A percentile compares a stretch with the other conserved stretches of the same genome.
Evolutionary conservation across 2,113 vertebrate genomes (phyloP).

Genomic region (Erpornis zantholeuca): DNA sequence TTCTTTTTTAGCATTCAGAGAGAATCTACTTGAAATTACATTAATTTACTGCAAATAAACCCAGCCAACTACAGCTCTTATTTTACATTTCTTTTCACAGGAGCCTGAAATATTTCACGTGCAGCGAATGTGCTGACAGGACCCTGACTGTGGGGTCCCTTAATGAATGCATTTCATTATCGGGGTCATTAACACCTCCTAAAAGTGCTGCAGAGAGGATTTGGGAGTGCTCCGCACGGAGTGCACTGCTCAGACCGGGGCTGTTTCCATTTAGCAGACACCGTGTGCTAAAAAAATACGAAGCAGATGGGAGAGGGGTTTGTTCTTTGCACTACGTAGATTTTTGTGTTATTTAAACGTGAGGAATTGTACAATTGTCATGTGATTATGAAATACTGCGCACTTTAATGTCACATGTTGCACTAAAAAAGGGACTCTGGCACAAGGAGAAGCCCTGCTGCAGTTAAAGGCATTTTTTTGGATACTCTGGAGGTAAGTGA

Average conservation of each 20-base stretch:
- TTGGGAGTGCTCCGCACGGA: background rate
- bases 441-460: background rate
- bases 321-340: accelerated
- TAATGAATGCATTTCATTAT: conserved; percentile 21
- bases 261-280: conserved; percentile 25
- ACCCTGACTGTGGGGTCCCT: background rate
- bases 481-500: background rate
- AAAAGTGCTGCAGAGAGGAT: background rate
- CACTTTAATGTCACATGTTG: background rate
- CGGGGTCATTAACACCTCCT: conserved; percentile 54
- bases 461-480: background rate
- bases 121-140: conserved; percentile 11
- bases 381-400: background rate
- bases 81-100: background rate
- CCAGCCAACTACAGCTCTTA: background rate
- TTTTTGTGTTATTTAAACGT: background rate
- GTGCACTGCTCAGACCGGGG: background rate
- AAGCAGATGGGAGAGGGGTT: background rate
- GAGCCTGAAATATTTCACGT: background rate
- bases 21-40: background rate
- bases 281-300: background rate
- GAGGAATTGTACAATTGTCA: background rate
- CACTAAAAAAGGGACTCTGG: background rate
- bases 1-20: background rate
- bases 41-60: background rate